Conservation (phyloP, 2,888 invertebrate genomes). For the Phyllotreta cruciferae region DNA sequence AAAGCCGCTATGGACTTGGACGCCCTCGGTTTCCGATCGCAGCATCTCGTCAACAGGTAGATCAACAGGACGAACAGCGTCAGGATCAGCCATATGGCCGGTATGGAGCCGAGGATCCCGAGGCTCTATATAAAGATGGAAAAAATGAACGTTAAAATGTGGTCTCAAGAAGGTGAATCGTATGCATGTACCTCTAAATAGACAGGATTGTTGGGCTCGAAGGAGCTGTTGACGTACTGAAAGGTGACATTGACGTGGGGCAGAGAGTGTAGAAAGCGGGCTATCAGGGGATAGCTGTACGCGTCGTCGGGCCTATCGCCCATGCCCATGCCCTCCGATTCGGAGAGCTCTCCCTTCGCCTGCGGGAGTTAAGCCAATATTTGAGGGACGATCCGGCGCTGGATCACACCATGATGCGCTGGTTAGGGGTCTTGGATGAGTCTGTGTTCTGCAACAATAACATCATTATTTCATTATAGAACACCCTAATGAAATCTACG, state of each 20-base stretch:
- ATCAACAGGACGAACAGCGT: constrained; percentile 88
- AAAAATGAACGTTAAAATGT: too few species aligned
- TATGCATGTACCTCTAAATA: constrained; percentile 97
- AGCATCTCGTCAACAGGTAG: constrained; percentile 93
- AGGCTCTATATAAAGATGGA: constrained; percentile 73
- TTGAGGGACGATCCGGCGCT: constrained; percentile 35
- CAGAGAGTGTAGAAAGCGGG: constrained; percentile 85
- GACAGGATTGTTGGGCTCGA: constrained; percentile 86
- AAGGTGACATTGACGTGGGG: constrained; percentile 93
- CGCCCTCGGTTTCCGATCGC: constrained; percentile 91
- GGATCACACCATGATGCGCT: constrained; percentile 23
- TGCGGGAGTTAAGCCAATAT: constrained; percentile 25
- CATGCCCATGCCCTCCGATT: constrained; percentile 49
- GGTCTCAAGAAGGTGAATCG: too few species aligned
- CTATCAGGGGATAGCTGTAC: constrained; percentile 85
- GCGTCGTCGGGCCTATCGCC: constrained; percentile 69
- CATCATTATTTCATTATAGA: constrained; percentile 2
- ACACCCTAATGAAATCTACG: too few species aligned
- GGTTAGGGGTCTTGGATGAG: background rate
- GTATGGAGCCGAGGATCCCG: constrained; percentile 90
- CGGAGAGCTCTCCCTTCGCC: constrained; percentile 20
- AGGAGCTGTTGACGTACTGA: constrained; percentile 88
- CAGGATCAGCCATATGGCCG: constrained; percentile 92
- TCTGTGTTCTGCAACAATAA: constrained; percentile 16
- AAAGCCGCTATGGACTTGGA: constrained; percentile 88